Base-by-base conservation (phyloP, 2,113 vertebrate genomes). In the Bubo scandiacus region DNA sequence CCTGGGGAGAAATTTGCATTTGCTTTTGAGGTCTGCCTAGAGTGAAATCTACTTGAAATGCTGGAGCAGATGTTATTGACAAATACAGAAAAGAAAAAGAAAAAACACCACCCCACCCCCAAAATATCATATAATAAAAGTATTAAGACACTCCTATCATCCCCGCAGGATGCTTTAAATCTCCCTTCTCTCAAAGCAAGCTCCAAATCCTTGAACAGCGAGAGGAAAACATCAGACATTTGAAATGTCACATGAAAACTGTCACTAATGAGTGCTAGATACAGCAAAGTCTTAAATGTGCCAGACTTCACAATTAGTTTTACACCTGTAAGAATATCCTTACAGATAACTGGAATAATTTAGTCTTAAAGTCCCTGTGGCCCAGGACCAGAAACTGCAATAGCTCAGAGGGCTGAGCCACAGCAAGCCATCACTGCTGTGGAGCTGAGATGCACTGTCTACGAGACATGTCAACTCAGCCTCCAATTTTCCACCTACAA, bases 1-100 rank as follows among this genome's bases (percentile, higher is more conserved):
- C 73, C 92, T 77, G 26, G 63, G 81, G 87, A 94, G 51, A 93
- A 92, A 94, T 88, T 27, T 94, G 58, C 90, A 96, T 96, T 90
- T 87, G 62, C 73, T 85, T 97, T 96, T 90, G 54, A 96, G 73
- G 81, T 91, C 58, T 82, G 78, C 62, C 42, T 95, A 62, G 38
- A 85, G 62, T 54, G 19, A 89, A 92, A 94, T 58, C 49, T 89
- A 57, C 54, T 87, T 87, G 61, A 93, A 97, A 94, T 77, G n/a
- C 74, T 70, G 26, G 34, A 92, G 34, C 58, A 94, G 70, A 92
- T 89, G 78, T 51, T 94, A 82, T 78, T 96, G 81, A 96, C 91
- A 89, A 94, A 95, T 36, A 90, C 27, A 70, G 45, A 77, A 90
- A 55, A 23, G 27, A 91, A 82, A 62, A 75, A n/a, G 2, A 23